Evolutionary conservation across 2,888 invertebrate genomes (phyloP), one percentile per base, ranked within the genome.

Genomic region (Herminia tarsipennalis): DNA sequence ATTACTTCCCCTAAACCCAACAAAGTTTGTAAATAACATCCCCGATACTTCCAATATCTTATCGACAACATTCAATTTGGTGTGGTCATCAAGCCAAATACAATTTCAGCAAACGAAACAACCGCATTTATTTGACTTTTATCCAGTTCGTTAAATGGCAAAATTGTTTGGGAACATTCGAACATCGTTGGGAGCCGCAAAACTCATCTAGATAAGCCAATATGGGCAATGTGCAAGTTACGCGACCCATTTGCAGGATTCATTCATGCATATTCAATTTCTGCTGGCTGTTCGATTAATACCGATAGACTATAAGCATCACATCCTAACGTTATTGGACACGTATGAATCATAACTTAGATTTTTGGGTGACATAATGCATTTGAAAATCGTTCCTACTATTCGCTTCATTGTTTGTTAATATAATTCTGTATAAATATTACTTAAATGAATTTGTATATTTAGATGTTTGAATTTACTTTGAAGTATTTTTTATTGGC

Each of bases 221-320:
- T 39, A 12, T 20, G 33, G 10, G 10, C 24, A 34, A 35, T 46
- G 29, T 46, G 46, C 30, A 27, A 30, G 12, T 18, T 8, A 10
- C 5, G 10, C 28, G 12, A 30, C 14, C 34, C 25, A 29, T 35
- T 30, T 46, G 39, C 21, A 35, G 24, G 9, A 39, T 34, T 35
- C 24, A 17, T 22, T 30, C 46, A 46, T 46, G 35, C 30, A 40
- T 45, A 45, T 45, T 45, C 39, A 39, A 29, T 28, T 21, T 24
- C 33, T 17, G 21, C 18, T 6, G 22, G 25, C 25, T 10, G 10
- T 12, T 9, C 12, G 22, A n/a, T 22, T 35, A 22, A 42, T 13
- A n/a, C n/a, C n/a, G n/a, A n/a, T n/a, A n/a, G n/a, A n/a, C n/a
- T n/a, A n/a, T n/a, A n/a, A 30, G 14, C 25, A 14, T 10, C 12